Evolutionary conservation across 2,113 vertebrate genomes (phyloP).

Genomic region (Lasiurus cinereus): DNA sequence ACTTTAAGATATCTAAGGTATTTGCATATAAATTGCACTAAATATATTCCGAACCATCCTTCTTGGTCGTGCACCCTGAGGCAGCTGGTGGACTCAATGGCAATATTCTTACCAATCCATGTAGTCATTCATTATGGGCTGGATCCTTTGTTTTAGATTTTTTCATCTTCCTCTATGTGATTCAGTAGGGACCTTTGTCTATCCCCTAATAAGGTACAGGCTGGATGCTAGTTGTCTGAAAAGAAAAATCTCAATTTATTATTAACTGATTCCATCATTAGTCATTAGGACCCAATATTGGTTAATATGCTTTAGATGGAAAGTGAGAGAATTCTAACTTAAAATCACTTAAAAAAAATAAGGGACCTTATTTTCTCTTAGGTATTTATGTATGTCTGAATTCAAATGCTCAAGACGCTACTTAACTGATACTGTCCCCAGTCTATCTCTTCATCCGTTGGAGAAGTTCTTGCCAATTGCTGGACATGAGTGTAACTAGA

Average conservation of each 20-base stretch:
- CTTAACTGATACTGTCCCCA: neutral
- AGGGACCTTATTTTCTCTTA: neutral
- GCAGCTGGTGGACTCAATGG: neutral
- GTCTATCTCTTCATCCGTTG: neutral
- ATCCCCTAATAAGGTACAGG: neutral
- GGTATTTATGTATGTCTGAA: neutral
- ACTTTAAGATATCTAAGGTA: neutral
- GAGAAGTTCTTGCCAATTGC: neutral
- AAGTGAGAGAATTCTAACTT: neutral
- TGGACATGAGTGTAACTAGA: neutral
- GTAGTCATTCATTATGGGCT: neutral
- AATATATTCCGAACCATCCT: neutral
- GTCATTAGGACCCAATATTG: neutral
- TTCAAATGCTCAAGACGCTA: neutral
- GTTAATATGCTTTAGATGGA: neutral
- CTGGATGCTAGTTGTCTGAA: neutral
- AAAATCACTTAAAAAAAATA: neutral
- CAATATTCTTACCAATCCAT: neutral
- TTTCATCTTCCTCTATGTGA: neutral
- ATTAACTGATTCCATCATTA: neutral
- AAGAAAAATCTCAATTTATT: neutral
- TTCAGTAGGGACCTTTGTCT: neutral
- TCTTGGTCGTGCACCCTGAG: neutral
- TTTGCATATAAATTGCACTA: neutral
- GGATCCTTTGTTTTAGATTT: neutral